Evolutionary conservation across 2,113 vertebrate species (phyloP).

Genomic region (Scomber japonicus): DNA sequence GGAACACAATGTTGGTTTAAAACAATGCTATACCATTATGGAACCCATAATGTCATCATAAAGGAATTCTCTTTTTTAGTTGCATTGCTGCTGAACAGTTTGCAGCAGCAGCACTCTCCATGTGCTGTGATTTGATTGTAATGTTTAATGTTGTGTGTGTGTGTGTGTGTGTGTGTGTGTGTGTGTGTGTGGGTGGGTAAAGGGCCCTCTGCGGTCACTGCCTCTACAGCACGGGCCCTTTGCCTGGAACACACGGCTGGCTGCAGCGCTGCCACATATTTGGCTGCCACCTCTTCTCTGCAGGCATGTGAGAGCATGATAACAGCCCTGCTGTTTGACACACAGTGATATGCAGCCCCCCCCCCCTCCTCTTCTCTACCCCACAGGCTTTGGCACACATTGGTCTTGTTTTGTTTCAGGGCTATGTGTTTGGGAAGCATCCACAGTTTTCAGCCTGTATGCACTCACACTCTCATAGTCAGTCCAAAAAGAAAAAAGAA

Average conservation of each 20-base stretch:
- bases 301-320: slow-evolving; percentile 81
- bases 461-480: slow-evolving; percentile 34
- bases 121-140: background rate
- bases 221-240: slow-evolving; percentile 26
- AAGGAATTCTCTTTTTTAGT: background rate
- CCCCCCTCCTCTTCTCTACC: slow-evolving; percentile 15
- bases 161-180: background rate
- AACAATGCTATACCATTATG: too few species aligned
- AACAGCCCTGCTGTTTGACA: slow-evolving; percentile 78
- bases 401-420: slow-evolving; percentile 68
- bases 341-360: slow-evolving; percentile 56
- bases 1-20: background rate
- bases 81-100: background rate
- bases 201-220: background rate
- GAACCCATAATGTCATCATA: too few species aligned
- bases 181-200: slow-evolving; percentile 2
- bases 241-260: slow-evolving; percentile 56
- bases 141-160: slow-evolving; percentile 11
- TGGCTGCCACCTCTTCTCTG: slow-evolving; percentile 72
- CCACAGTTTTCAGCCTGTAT: slow-evolving; percentile 50
- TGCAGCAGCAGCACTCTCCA: background rate
- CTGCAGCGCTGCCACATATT: slow-evolving; percentile 65
- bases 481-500: background rate
- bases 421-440: slow-evolving; percentile 58
- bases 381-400: slow-evolving; percentile 74